Evolutionary conservation across 2,888 invertebrate species (phyloP), one percentile per base, ranked within the genome.

Genomic region (Amiota communis): DNA sequence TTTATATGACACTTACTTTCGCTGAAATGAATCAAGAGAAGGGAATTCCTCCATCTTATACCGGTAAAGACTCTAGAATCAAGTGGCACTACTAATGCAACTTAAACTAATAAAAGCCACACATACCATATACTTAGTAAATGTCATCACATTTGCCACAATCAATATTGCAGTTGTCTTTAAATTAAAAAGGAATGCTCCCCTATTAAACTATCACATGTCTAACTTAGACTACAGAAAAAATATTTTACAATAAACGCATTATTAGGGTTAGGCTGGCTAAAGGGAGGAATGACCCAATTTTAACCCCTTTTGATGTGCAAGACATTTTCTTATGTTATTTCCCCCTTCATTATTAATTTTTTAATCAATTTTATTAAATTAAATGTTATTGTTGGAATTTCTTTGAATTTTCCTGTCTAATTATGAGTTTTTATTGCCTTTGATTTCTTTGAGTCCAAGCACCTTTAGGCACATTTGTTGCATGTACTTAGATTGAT

Each of bases 401-500:
- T 36, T 36, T 6, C 36, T 36, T 36, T 36, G 36, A 36, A 36
- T 36, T 36, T 36, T 6, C 36, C 36, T 36, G 36, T 6, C 2
- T 36, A 36, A 36, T 36, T 36, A 23, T 23, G 23, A 23, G 23
- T 23, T 36, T 53, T n/a, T n/a, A 48, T 12, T 15, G 8, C 23
- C 17, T 10, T 56, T 48, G 36, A 36, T 67, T 49, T 20, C 12
- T 20, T 69, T 11, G 17, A 48, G 49, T 12, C 11, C 47, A 12
- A 65, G 11, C 8, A 64, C 8, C n/a, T 59, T 12, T 13, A 63
- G 46, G 46, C 59, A 36, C 48, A n/a, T 23, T 49, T 15, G 23
- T 79, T 79, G 78, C 79, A 81, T 83, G 82, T 69, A n/a, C n/a
- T n/a, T n/a, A 75, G 72, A 73, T 78, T 79, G 83, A 78, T 80